Base-by-base conservation (phyloP, 2,888 invertebrate genomes). In the Cephus spinipes region DNA sequence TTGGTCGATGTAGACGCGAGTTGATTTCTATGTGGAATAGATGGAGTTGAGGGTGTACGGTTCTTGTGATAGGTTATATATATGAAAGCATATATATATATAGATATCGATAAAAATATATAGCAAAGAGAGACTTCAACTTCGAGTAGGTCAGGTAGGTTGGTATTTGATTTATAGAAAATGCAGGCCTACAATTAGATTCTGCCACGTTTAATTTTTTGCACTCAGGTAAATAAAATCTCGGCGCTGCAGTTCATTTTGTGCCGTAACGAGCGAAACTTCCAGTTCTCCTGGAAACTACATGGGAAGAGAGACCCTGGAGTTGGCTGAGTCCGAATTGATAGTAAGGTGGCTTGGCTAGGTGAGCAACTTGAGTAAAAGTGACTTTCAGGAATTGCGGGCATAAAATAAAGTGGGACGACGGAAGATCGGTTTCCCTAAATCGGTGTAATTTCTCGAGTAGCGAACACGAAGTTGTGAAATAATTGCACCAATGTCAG, bases 221-320 rank as follows among this genome's bases (percentile, higher is more conserved):
- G 34, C 36, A 33, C 23, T 55, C 68, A 35, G 71, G 71, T 73
- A 78, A 74, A 74, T 74, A 77, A 75, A 75, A 79, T 81, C 77
- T 77, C 76, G 79, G 79, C 75, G 35, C 71, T 74, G 73, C 40
- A 75, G 77, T 75, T 55, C 23, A 75, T 69, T 79, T 73, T 36
- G 77, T 71, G 77, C 35, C 12, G 68, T 73, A 68, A 73, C 73
- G 77, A 76, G 36, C 74, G 23, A 55, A 68, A 68, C 75, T 75
- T 75, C 75, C 77, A 80, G 80, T 79, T 81, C 80, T 80, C 80
- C 79, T 77, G 77, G 77, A 77, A 80, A 80, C 76, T 80, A 79
- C 73, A 79, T 76, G 79, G 77, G 79, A 79, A 80, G 75, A 73
- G 55, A 55, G 80, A 79, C 74, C 79, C 73, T 79, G 73, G 79